These are phyloP conservation scores for Aurelia coerulea DNA, from an alignment of 30 jellyfish, hydroid and myxozoan genomes.

Conservation along the genomic window DNA sequence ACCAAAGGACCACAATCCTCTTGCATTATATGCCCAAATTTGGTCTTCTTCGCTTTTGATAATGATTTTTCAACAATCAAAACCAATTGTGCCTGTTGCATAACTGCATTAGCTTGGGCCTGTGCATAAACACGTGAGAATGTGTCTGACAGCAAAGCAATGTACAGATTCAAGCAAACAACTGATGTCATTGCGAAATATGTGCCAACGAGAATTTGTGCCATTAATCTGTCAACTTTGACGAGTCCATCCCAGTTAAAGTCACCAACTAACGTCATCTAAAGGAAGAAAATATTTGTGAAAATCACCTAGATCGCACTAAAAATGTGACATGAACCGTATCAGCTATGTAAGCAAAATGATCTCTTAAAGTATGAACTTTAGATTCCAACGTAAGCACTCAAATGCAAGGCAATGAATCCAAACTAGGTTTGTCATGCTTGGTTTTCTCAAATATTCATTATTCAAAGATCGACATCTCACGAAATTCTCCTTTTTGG, in stretches of 20 bases:
- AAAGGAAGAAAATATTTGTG: background rate
- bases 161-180: conserved; percentile 95
- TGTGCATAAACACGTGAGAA: conserved; percentile 98
- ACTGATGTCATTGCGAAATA: conserved; percentile 97
- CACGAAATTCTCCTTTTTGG: too few relatives aligned
- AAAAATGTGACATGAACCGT: too few relatives aligned
- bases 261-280: conserved; percentile 98
- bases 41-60: conserved; percentile 69
- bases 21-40: conserved; percentile 94
- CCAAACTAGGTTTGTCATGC: too few relatives aligned
- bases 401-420: too few relatives aligned
- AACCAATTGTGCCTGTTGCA: conserved; percentile 97
- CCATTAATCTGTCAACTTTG: conserved; percentile 93
- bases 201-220: conserved; percentile 95
- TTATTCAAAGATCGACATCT: too few relatives aligned
- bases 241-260: conserved; percentile 97
- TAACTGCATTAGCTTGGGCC: conserved; percentile 99
- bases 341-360: too few relatives aligned
- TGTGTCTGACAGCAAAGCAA: conserved; percentile 95
- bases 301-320: too few relatives aligned
- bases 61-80: conserved; percentile 81
- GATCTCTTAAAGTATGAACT: too few relatives aligned
- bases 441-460: too few relatives aligned
- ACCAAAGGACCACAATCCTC: conserved; percentile 96
- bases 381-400: too few relatives aligned